A percentile compares a stretch with the other conserved stretches of the same genome.
phyloP scores from a whole-genome alignment of 2,113 vertebrate genomes.

The Hippocampus mohnikei region DNA sequence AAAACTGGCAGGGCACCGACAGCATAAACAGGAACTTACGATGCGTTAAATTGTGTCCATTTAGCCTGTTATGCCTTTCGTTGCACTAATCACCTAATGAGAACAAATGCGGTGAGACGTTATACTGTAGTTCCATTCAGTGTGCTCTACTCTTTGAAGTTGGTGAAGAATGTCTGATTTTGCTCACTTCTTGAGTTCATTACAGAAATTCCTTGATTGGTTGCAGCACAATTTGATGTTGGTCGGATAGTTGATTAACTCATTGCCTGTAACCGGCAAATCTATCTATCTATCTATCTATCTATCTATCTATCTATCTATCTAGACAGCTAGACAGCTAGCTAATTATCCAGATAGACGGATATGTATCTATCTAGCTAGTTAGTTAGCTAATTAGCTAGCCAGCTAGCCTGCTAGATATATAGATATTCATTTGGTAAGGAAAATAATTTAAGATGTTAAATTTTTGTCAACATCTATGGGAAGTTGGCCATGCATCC shows the following conservation, averaged over 20 bases:
- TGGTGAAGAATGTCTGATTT: neutral
- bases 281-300: neutral
- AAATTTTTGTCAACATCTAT: too few relatives aligned
- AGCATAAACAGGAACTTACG: slow-evolving; percentile 44
- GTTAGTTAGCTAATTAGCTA: too few relatives aligned
- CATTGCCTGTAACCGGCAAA: neutral
- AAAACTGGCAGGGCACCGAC: slow-evolving; percentile 35
- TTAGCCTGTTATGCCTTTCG: slow-evolving; percentile 27
- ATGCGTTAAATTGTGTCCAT: slow-evolving; percentile 45
- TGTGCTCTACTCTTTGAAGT: neutral
- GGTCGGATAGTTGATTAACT: neutral
- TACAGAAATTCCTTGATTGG: neutral
- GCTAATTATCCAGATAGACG: too few relatives aligned
- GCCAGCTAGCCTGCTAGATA: too few relatives aligned
- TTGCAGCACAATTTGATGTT: slow-evolving; percentile 2
- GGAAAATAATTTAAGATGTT: too few relatives aligned
- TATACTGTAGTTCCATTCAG: neutral
- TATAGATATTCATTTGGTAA: too few relatives aligned
- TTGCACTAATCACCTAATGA: slow-evolving; percentile 20
- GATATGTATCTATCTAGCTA: too few relatives aligned
- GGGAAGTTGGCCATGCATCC: too few relatives aligned
- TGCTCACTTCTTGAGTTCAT: neutral
- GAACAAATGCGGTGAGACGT: slow-evolving; percentile 9
- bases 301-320: too few relatives aligned
- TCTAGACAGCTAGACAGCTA: too few relatives aligned